Evolutionary conservation across 2,797 vertebrate genomes (phyloP).

Genomic region (Anguilla obscura): DNA sequence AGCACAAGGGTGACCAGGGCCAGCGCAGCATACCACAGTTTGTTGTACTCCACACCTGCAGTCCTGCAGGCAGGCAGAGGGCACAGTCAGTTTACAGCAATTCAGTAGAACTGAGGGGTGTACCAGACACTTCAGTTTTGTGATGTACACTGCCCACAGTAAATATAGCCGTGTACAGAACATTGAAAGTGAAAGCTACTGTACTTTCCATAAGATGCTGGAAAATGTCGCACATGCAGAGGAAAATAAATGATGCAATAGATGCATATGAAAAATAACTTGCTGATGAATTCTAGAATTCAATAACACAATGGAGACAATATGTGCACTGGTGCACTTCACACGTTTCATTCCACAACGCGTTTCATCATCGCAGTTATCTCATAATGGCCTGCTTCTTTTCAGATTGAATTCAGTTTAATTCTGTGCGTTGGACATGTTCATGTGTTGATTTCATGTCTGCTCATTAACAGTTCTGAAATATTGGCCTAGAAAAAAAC

Average conservation of each 20-base stretch:
- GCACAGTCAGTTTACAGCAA: background rate
- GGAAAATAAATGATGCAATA: background rate
- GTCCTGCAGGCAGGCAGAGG: slow-evolving; percentile 71
- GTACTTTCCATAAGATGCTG: background rate
- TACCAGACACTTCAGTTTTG: background rate
- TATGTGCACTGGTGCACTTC: background rate
- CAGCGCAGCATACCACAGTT: slow-evolving; percentile 87
- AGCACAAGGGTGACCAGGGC: slow-evolving; percentile 86
- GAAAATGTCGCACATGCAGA: background rate
- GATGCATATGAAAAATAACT: background rate
- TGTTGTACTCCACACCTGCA: slow-evolving; percentile 83
- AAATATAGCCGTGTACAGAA: background rate
- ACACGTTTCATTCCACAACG: background rate
- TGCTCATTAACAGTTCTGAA: background rate
- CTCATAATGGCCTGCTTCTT: background rate
- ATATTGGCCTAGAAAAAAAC: background rate
- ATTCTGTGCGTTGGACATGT: background rate
- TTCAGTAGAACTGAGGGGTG: background rate
- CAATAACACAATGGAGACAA: background rate
- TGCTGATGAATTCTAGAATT: background rate
- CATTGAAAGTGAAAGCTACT: background rate
- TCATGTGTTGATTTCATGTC: background rate
- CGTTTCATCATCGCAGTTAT: background rate
- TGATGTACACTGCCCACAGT: background rate
- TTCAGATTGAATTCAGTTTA: background rate